Evolutionary conservation across 2,888 invertebrate species (phyloP).

Genomic region (Actias luna): DNA sequence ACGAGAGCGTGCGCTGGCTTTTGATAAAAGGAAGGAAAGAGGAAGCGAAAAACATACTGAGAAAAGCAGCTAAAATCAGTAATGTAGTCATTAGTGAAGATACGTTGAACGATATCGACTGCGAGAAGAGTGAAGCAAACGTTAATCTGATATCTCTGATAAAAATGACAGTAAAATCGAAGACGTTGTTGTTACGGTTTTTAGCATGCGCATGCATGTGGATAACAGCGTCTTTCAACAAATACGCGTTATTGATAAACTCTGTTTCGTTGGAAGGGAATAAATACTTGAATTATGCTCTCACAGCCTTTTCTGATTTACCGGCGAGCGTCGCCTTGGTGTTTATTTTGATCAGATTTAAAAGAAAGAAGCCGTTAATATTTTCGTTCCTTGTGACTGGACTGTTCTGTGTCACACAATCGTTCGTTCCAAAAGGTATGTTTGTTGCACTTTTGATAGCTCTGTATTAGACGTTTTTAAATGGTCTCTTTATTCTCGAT

Average conservation of each 20-base stretch:
- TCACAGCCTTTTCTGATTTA: constrained; percentile 80
- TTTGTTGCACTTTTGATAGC: not conserved
- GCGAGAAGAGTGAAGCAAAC: constrained; percentile 29
- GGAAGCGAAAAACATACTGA: constrained; percentile 82
- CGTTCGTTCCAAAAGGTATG: constrained; percentile 74
- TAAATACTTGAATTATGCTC: constrained; percentile 87
- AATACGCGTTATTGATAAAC: constrained; percentile 85
- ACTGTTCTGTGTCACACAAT: constrained; percentile 75
- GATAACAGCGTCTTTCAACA: constrained; percentile 64
- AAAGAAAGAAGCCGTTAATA: constrained; percentile 74
- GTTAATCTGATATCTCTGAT: constrained; percentile 19
- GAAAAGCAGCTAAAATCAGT: constrained; percentile 77
- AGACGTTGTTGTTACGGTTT: constrained; percentile 43
- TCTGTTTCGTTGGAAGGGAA: constrained; percentile 87
- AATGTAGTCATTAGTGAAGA: constrained; percentile 46
- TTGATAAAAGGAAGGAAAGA: constrained; percentile 84
- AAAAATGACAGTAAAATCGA: constrained; percentile 38
- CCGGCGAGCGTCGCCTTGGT: constrained; percentile 80
- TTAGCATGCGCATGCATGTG: constrained; percentile 52
- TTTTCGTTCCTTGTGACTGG: constrained; percentile 76
- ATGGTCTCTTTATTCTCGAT: not conserved
- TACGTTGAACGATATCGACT: constrained; percentile 39
- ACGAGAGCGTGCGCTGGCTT: constrained; percentile 89
- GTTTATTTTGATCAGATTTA: constrained; percentile 71
- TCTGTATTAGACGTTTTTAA: not conserved